Conservation (phyloP, 2,113 vertebrate genomes). For the Grammomys surdaster region DNA sequence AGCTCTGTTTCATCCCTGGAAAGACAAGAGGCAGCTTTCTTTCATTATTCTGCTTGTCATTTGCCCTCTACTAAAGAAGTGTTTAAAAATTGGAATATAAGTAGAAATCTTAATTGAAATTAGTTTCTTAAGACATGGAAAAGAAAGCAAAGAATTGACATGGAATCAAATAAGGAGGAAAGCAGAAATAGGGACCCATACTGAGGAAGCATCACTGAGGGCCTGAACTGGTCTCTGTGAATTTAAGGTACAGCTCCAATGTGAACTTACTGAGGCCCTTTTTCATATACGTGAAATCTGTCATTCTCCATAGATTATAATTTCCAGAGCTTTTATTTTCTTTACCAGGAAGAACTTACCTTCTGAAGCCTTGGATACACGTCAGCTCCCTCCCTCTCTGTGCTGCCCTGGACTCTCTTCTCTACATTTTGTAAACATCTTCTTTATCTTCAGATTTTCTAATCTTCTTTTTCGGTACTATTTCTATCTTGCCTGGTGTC, state of each 20-base stretch:
- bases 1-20: not conserved
- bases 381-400: not conserved
- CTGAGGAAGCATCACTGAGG: not conserved
- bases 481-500: not conserved
- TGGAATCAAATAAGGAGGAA: not conserved
- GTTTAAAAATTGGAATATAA: conserved; percentile 64
- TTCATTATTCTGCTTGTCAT: not conserved
- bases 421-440: not conserved
- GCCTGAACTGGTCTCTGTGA: not conserved
- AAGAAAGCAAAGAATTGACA: not conserved
- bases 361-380: not conserved
- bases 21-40: conserved; percentile 27
- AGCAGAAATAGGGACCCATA: conserved; percentile 1
- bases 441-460: conserved; percentile 35
- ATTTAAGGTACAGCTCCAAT: not conserved
- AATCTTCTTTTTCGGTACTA: not conserved
- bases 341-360: not conserved
- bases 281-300: not conserved
- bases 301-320: not conserved
- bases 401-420: not conserved
- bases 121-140: not conserved
- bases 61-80: conserved; percentile 26
- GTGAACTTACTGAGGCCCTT: conserved; percentile 15
- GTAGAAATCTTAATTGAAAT: conserved; percentile 70
- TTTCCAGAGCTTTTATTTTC: not conserved